phyloP scores from a whole-genome alignment of 2,113 vertebrate genomes.

The Sphyrna mokarran region DNA sequence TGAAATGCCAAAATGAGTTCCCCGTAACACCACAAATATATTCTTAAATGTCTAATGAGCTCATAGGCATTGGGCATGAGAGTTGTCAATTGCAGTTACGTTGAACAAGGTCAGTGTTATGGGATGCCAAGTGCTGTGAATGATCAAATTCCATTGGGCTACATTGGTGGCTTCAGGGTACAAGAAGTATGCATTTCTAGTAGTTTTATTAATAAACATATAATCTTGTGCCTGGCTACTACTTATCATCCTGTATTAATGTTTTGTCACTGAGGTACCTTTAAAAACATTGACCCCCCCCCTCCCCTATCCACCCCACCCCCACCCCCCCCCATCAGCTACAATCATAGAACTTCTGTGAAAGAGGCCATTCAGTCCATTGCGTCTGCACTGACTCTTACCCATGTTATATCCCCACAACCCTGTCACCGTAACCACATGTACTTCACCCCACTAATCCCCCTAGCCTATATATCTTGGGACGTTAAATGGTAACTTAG shows the following conservation, averaged over 20 bases:
- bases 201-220: not conserved
- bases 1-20: not conserved
- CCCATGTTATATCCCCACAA: no score
- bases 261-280: not conserved
- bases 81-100: not conserved
- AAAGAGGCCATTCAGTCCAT: no score
- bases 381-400: no score
- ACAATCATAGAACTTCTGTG: no score
- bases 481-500: no score
- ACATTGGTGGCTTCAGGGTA: not conserved
- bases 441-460: no score
- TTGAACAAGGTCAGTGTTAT: not conserved
- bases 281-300: not conserved
- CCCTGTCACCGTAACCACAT: no score
- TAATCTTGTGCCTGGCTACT: not conserved
- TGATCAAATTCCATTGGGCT: not conserved
- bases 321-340: not conserved
- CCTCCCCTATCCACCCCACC: no score
- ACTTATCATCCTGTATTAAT: not conserved
- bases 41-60: not conserved
- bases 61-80: not conserved
- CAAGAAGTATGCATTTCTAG: no score
- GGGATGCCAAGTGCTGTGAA: not conserved
- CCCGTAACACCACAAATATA: not conserved
- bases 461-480: no score